Base-by-base conservation (phyloP, 1,140 invertebrate species). In the Acyrthosiphon pisum region DNA sequence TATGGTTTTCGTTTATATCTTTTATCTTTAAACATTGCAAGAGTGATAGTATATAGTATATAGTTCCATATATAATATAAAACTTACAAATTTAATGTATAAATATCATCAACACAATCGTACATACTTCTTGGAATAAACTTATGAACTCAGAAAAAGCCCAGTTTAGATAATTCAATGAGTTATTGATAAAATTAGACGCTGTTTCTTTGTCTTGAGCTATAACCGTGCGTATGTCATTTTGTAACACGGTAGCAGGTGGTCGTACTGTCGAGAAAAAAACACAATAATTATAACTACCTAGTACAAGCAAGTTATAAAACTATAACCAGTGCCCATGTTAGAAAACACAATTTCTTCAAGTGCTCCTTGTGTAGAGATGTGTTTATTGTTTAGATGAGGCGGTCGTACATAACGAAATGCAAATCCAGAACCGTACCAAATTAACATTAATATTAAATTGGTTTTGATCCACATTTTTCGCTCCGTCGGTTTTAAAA, bases 61-160 rank as follows among this genome's bases (percentile, higher is more conserved):
- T 37, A n/a, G 35, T 37, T 18, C 23, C 4, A 83, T 37, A 14
- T 76, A n/a, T 83, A 83, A 37, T 37, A 83, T 83, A 1, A 37
- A 83, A 83, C 76, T 37, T 23, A 41, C 37, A 44, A 84, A 26
- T 44, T 4, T 26, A 26, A 84, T 84, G 4, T 44, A 48, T 48
- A 7, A 48, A 87, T n/a, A 48, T 26, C 6, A 83, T 86, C 11
- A 48, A 87, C 9, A 84, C 41, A 23, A 41, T 26, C 8, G 30
- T 48, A 81, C 44, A 30, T 81, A 91, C 90, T 91, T 91, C 90
- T 50, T 91, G 68, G 26, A 91, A 91, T 35, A 83, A 35, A 50
- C 68, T 91, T 81, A 91, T 91, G 37, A 91, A 91, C 30, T 91
- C 90, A 9, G 90, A 91, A 91, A 91, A 91, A 35, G 90, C 30